These are phyloP conservation scores for Myopa testacea DNA, from an alignment of 2,888 invertebrate genomes.

Conservation along the genomic window DNA sequence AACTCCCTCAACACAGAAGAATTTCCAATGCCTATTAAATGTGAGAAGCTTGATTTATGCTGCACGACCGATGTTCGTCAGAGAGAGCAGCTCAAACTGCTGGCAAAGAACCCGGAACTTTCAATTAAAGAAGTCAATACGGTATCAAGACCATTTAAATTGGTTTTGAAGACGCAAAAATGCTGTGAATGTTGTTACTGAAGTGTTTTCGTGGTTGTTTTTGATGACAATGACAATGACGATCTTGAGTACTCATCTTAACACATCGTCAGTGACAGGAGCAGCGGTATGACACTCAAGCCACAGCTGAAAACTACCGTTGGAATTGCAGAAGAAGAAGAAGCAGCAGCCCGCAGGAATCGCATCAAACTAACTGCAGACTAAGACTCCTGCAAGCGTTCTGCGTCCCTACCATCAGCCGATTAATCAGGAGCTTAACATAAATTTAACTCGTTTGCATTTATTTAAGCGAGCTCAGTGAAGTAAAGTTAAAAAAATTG, in stretches of 20 bases:
- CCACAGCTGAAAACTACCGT: slow-evolving; percentile 1
- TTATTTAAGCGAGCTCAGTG: slow-evolving; percentile 15
- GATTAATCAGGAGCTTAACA: slow-evolving; percentile 34
- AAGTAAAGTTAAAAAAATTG: neutral
- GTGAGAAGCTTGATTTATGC: too few relatives aligned
- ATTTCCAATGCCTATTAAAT: too few relatives aligned
- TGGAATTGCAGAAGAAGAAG: neutral
- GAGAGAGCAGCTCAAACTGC: too few relatives aligned
- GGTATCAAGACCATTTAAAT: slow-evolving; percentile 31
- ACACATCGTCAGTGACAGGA: neutral
- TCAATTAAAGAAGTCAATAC: slow-evolving; percentile 31
- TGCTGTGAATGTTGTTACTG: slow-evolving; percentile 18
- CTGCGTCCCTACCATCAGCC: neutral
- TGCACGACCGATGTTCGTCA: too few relatives aligned
- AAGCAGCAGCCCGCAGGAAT: neutral
- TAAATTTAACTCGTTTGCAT: slow-evolving; percentile 36
- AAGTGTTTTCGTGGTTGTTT: slow-evolving; percentile 1
- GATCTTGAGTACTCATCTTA: slow-evolving; percentile 33
- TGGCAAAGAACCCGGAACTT: slow-evolving; percentile 20
- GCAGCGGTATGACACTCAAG: neutral
- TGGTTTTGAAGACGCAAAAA: slow-evolving; percentile 32
- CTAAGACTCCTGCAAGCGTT: neutral
- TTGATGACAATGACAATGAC: slow-evolving; percentile 1
- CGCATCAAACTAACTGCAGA: neutral
- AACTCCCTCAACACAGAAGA: too few relatives aligned